Percentiles rank a stretch among this genome's conserved stretches.
phyloP scores from a whole-genome alignment of 2,888 invertebrate genomes.

The Arrhopalites spinosus region DNA sequence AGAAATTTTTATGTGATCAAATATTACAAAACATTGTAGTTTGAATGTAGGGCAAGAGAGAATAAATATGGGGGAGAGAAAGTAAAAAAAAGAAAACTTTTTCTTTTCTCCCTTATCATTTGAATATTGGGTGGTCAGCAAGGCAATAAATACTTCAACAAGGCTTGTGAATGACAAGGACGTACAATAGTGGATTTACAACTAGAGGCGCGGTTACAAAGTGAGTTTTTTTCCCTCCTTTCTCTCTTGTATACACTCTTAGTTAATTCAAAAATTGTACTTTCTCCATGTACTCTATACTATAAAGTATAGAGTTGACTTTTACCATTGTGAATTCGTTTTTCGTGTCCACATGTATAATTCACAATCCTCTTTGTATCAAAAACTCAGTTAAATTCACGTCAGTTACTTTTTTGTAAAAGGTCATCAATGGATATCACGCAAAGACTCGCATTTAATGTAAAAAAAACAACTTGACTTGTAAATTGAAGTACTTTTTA shows the following conservation, averaged over 20 bases:
- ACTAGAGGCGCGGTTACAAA: too few relatives aligned
- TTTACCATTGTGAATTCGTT: not conserved
- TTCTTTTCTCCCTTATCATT: not conserved
- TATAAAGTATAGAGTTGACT: not conserved
- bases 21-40: not conserved
- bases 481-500: too few relatives aligned
- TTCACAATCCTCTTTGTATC: too few relatives aligned
- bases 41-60: not conserved
- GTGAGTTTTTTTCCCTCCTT: not conserved
- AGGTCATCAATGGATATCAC: too few relatives aligned
- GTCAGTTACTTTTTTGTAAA: too few relatives aligned
- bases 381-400: too few relatives aligned
- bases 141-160: slow-evolving; percentile 1
- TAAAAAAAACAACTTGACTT: too few relatives aligned
- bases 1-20: not conserved
- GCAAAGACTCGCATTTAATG: too few relatives aligned
- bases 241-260: not conserved
- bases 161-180: not conserved
- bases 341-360: too few relatives aligned
- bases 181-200: too few relatives aligned
- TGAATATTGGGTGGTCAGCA: slow-evolving; percentile 16
- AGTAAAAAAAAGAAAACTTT: not conserved
- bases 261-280: not conserved
- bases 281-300: not conserved
- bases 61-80: not conserved